phyloP scores from a whole-genome alignment of 2,797 vertebrate genomes.

The Anableps anableps region DNA sequence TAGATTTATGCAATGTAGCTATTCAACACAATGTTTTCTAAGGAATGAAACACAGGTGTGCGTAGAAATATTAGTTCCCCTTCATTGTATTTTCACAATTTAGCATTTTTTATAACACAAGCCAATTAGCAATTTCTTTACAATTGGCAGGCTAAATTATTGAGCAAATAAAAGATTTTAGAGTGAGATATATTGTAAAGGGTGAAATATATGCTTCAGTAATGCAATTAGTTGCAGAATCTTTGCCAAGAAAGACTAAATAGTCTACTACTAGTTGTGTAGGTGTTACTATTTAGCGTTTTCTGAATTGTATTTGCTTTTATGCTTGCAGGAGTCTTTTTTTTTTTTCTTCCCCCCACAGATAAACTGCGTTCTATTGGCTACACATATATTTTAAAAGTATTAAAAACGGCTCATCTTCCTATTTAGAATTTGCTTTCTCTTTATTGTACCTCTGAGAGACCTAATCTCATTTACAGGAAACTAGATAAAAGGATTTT shows the following conservation, averaged over 20 bases:
- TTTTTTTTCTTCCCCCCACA: no score
- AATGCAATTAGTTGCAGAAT: no score
- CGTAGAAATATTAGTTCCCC: background rate
- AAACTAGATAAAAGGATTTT: background rate
- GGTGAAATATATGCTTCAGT: no score
- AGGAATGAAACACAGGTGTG: background rate
- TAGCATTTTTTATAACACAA: background rate
- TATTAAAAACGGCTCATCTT: no score
- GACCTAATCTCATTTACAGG: background rate
- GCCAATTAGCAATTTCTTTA: background rate
- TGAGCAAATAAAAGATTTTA: background rate
- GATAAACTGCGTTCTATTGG: background rate
- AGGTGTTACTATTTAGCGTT: no score
- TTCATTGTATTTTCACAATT: background rate
- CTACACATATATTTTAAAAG: background rate
- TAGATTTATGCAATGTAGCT: conserved; percentile 24
- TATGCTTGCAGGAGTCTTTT: no score
- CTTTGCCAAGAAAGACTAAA: no score
- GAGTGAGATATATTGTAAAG: background rate
- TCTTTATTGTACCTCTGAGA: background rate
- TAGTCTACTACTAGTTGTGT: no score
- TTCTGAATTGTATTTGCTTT: no score
- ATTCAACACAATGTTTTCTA: background rate
- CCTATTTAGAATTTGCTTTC: background rate
- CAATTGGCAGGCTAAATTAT: background rate